Conservation (phyloP, 23 tunicate species). For the Trididemnum clinides region DNA sequence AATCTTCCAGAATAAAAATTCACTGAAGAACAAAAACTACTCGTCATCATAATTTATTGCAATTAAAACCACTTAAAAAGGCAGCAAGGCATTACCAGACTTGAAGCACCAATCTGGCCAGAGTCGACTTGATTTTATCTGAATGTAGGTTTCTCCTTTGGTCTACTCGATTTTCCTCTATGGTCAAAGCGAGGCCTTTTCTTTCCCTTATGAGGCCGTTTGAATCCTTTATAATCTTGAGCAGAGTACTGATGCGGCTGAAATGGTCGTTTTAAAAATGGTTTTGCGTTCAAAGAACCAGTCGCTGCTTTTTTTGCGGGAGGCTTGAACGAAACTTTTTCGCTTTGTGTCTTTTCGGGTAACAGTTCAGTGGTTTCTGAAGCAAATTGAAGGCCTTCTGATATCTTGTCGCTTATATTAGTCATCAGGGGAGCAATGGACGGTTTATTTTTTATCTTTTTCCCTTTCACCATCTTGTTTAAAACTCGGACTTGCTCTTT, state of each 20-base stretch:
- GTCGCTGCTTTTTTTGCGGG: neutral
- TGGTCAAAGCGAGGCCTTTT: neutral
- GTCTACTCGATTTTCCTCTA: no score
- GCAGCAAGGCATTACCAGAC: no score
- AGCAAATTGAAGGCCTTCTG: neutral
- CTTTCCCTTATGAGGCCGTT: neutral
- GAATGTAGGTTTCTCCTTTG: no score
- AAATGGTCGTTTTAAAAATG: constrained; percentile 56
- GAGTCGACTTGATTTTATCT: no score
- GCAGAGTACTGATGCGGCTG: constrained; percentile 41
- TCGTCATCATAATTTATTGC: no score
- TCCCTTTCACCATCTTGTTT: constrained; percentile 12
- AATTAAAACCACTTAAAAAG: no score
- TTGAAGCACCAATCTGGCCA: no score
- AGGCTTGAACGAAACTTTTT: neutral
- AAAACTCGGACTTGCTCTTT: constrained; percentile 49
- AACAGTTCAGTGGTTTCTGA: neutral
- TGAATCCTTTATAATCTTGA: constrained; percentile 42
- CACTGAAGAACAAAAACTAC: no score
- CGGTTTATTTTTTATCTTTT: neutral
- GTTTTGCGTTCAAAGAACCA: neutral
- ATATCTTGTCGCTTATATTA: neutral
- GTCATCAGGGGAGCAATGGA: neutral
- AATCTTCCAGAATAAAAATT: no score
- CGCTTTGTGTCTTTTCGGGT: neutral